phyloP scores from a whole-genome alignment of 2,113 vertebrate genomes.

The Rhynchopsitta pachyrhyncha region DNA sequence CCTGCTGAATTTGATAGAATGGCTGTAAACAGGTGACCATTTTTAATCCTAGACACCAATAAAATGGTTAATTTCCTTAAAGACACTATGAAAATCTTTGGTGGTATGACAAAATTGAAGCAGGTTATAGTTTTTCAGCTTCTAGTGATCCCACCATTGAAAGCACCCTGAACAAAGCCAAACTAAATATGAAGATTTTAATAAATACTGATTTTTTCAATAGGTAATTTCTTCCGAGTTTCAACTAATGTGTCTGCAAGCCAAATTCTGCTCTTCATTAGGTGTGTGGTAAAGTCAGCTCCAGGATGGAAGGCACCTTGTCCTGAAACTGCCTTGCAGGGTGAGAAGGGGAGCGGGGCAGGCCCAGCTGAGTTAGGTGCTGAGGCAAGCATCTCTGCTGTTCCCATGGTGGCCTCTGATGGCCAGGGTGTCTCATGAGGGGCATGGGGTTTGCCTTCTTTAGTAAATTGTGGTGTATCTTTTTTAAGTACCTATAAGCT shows the following conservation, averaged over 20 bases:
- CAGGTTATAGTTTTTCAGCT: neutral
- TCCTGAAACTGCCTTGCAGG: neutral
- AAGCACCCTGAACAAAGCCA: neutral
- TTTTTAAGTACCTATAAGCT: neutral
- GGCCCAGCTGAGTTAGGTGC: neutral
- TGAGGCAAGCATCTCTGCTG: neutral
- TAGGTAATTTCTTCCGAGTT: neutral
- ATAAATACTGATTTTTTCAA: neutral
- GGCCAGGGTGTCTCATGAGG: neutral
- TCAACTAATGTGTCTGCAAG: neutral
- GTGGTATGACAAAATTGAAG: neutral
- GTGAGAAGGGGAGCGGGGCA: accelerated
- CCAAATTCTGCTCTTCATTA: neutral
- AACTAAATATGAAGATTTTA: neutral
- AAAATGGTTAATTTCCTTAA: neutral
- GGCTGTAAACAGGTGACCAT: neutral
- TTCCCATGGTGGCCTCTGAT: neutral
- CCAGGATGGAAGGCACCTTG: neutral
- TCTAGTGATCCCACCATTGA: neutral
- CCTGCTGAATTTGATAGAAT: neutral
- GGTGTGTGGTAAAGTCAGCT: too few species aligned
- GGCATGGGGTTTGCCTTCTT: neutral
- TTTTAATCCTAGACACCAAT: neutral
- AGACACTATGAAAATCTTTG: neutral
- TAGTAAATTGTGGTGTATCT: neutral